Evolutionary conservation across 2,888 invertebrate species (phyloP), one percentile per base, ranked within the genome.

Genomic region (Notodonta ziczac): DNA sequence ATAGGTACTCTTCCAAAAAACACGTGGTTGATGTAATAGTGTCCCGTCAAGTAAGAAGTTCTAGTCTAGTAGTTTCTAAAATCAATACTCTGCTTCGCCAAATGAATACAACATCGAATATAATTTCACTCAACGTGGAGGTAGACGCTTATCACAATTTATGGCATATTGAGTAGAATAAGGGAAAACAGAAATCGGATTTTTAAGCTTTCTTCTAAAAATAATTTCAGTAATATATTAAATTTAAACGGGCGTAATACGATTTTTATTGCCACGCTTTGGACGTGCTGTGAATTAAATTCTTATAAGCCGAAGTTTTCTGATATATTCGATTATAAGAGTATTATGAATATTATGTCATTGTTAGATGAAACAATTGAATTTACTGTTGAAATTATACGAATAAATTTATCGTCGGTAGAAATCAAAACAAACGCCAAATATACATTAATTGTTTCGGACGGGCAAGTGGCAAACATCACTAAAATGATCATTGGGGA

Each of bases 141-240:
- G 66, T 63, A 73, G 87, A 89, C 87, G 82, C 73, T 90, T 80
- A 91, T 89, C 83, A 74, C 65, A 82, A 91, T 90, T 91, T 91
- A 91, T 86, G 70, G 82, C 78, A 78, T 80, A 84, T 86, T 81
- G 77, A 80, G 71, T 71, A 73, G 81, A 81, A 81, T 81, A 80
- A 82, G 82, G 78, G 80, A 86, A 85, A 85, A 83, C 80, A 84
- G 82, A 82, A 84, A 85, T 84, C 78, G 70, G 78, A 80, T 84
- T 80, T 80, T 72, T 78, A 77, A 84, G 78, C 73, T 78, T 80
- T 84, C 70, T 63, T 59, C 67, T 78, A 78, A 82, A 72, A 77
- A 83, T 79, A 81, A 85, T 86, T 86, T 83, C 73, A 65, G 76
- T 85, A 82, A 86, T 88, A 87, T 86, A 87, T 89, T 88, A 84